Conservation (phyloP, 92 coral and sea anemone genomes). For the Epizoanthus fatuus region DNA sequence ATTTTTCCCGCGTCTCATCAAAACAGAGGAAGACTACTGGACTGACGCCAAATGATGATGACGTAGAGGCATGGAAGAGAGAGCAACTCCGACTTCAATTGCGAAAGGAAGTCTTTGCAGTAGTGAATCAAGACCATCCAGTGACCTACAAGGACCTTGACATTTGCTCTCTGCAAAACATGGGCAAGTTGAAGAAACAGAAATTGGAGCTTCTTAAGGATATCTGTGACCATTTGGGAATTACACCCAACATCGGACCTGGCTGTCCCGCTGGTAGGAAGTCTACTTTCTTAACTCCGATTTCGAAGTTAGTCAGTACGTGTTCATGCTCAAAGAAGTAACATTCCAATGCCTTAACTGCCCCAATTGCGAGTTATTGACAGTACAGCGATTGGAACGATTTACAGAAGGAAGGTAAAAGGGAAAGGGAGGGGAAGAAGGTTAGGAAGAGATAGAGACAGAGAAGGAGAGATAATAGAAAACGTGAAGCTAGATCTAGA, state of each 20-base stretch:
- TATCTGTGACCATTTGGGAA: conserved; percentile 1
- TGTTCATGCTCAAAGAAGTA: too few relatives aligned
- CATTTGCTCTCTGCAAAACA: neutral
- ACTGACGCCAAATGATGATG: neutral
- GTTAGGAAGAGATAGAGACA: too few relatives aligned
- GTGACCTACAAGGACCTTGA: neutral
- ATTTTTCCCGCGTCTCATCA: neutral
- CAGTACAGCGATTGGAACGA: too few relatives aligned
- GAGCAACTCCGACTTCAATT: neutral
- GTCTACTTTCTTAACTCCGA: neutral
- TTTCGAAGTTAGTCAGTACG: too few relatives aligned
- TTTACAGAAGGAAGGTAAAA: too few relatives aligned
- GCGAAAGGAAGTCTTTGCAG: neutral
- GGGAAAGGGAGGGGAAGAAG: too few relatives aligned
- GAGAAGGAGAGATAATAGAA: too few relatives aligned
- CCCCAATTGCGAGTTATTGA: too few relatives aligned
- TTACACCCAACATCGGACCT: neutral
- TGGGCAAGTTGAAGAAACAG: neutral
- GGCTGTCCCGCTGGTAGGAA: neutral
- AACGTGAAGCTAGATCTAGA: too few relatives aligned
- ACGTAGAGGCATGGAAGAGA: neutral
- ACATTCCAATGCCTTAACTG: too few relatives aligned
- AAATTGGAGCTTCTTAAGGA: neutral
- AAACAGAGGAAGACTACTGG: neutral
- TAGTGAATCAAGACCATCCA: neutral